Evolutionary conservation across 2,113 vertebrate species (phyloP), one percentile per base, ranked within the genome.

Genomic region (Silurus asotus): DNA sequence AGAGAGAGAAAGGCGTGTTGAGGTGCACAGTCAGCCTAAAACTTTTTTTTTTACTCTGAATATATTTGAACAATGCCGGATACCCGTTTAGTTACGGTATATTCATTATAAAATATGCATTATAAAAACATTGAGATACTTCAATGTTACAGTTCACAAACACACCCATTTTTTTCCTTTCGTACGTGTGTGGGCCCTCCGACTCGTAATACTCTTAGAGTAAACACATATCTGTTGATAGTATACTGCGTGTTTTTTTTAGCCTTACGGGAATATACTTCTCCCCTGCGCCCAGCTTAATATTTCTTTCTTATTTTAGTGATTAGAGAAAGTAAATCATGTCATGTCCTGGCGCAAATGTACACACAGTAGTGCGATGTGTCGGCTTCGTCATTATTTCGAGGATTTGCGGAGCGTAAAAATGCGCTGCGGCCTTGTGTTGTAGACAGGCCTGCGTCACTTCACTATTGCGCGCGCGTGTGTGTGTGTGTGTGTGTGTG

Each of bases 391-490:
- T 53, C 55, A 28, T 45, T 61, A 82, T 88, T 85, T 55, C 11
- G 56, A 61, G 67, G 81, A 67, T 82, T 87, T 74, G 37, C 83
- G 11, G 88, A 88, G 89, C 9, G 83, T 87, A 86, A 87, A 90
- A 88, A 84, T 90, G 90, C 89, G 85, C 84, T 91, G 93, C 91
- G 94, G 94, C 94, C 94, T 94, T 89, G 89, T 89, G 87, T 90
- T 90, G 80, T 88, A 82, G 82, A 59, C 89, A 91, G 94, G 94
- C 94, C 94, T 94, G 92, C 89, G 88, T 91, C 86, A 90, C 90
- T 85, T 87, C 88, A 91, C 91, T 89, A 88, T 91, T 91, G 90
- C 92, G 91, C 92, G 90, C 90, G 28, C 28, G 61, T 49, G 79
- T 4, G 77, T 0, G 77, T 1, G 78, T 1, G 74, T 14, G 17